Percentiles rank a stretch among this genome's conserved stretches.
These are phyloP conservation scores for Barypeithes pellucidus DNA, from an alignment of 2,888 invertebrate genomes.

Conservation along the genomic window DNA sequence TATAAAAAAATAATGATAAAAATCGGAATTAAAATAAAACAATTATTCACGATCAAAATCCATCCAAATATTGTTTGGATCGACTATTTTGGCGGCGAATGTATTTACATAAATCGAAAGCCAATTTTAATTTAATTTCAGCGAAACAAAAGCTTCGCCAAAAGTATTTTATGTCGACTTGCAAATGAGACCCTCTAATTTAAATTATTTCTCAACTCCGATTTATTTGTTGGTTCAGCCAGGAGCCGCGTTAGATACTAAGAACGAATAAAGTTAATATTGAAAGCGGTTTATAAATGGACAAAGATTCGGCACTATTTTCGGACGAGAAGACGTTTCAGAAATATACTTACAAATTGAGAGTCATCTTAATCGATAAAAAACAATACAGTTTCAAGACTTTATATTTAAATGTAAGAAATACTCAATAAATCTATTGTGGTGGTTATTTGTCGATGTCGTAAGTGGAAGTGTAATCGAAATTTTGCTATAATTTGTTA, in stretches of 20 bases:
- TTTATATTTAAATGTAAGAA: not conserved
- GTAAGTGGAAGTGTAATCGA: too few relatives aligned
- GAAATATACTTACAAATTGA: conserved; percentile 20
- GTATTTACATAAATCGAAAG: not conserved
- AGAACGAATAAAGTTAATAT: conserved; percentile 7
- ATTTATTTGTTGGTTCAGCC: conserved; percentile 15
- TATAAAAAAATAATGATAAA: too few relatives aligned
- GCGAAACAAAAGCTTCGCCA: conserved; percentile 19
- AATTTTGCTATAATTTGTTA: too few relatives aligned
- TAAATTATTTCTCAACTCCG: conserved; percentile 21
- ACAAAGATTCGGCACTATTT: conserved; percentile 18
- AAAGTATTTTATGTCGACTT: conserved; percentile 14
- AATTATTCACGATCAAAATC: too few relatives aligned
- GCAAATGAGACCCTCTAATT: conserved; percentile 6
- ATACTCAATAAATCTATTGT: not conserved
- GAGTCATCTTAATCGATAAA: conserved; percentile 19
- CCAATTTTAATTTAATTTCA: not conserved
- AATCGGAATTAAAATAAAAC: too few relatives aligned
- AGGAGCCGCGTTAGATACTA: conserved; percentile 9
- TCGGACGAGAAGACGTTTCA: conserved; percentile 6
- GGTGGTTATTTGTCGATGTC: too few relatives aligned
- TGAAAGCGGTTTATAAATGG: conserved; percentile 18
- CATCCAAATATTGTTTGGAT: too few relatives aligned
- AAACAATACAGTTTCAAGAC: not conserved
- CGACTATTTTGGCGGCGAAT: too few relatives aligned